phyloP scores from a whole-genome alignment of 92 coral and sea anemone species.

The Paragorgia papillata region DNA sequence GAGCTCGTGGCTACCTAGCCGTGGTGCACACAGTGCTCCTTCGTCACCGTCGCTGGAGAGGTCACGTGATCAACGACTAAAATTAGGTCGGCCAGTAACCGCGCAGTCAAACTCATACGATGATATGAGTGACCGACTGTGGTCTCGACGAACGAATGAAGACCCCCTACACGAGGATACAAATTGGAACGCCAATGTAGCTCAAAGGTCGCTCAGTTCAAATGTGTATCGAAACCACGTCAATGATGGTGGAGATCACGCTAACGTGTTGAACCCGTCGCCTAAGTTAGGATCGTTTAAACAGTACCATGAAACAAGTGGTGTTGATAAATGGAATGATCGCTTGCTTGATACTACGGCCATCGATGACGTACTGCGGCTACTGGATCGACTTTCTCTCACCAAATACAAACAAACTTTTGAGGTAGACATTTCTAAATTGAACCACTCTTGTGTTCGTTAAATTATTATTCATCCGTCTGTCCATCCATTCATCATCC shows the following conservation, averaged over 20 bases:
- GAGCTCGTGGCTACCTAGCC: constrained; percentile 76
- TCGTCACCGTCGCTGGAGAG: constrained; percentile 96
- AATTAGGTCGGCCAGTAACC: constrained; percentile 63
- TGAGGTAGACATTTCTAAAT: constrained; percentile 59
- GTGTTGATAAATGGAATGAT: constrained; percentile 78
- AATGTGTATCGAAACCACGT: constrained; percentile 70
- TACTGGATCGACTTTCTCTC: constrained; percentile 73
- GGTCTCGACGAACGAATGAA: constrained; percentile 53
- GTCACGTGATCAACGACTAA: constrained; percentile 77
- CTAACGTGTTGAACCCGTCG: constrained; percentile 71
- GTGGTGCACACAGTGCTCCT: constrained; percentile 98
- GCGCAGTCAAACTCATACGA: constrained; percentile 82
- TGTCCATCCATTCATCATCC: too few relatives aligned
- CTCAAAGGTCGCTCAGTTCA: constrained; percentile 69
- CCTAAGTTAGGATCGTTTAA: constrained; percentile 52
- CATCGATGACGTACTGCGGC: constrained; percentile 62
- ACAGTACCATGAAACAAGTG: constrained; percentile 71
- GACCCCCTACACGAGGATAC: neutral
- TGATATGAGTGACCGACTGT: constrained; percentile 88
- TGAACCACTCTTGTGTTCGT: too few relatives aligned
- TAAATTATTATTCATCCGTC: too few relatives aligned
- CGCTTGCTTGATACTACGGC: constrained; percentile 45
- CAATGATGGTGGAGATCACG: constrained; percentile 62
- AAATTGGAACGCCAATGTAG: constrained; percentile 58
- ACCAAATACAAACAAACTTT: constrained; percentile 85